Evolutionary conservation across 2,888 invertebrate species (phyloP).

Genomic region (Trilocha varians): DNA sequence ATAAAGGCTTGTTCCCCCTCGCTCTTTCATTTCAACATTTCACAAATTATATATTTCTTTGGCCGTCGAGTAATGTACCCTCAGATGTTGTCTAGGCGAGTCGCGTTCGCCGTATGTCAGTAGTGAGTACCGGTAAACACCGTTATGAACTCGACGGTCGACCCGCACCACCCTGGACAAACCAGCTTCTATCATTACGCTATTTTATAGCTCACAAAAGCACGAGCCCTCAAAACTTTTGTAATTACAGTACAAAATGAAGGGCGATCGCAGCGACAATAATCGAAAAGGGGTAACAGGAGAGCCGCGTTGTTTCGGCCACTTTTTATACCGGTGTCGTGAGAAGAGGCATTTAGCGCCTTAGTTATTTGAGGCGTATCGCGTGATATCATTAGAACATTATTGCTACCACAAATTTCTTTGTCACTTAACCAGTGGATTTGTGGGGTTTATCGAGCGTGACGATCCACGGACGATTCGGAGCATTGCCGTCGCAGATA

Average conservation of each 20-base stretch:
- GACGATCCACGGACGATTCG: conserved; percentile 31
- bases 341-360: conserved; percentile 49
- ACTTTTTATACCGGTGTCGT: conserved; percentile 24
- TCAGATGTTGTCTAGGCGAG: conserved; percentile 2
- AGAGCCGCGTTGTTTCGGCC: conserved; percentile 12
- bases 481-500: conserved; percentile 28
- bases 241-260: conserved; percentile 34
- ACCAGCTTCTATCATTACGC: conserved; percentile 1
- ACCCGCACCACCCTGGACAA: not conserved
- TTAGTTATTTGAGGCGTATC: conserved; percentile 41
- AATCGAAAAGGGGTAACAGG: conserved; percentile 29
- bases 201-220: not conserved
- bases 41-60: not conserved
- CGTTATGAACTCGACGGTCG: not conserved
- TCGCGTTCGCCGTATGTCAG: not conserved
- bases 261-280: conserved; percentile 32
- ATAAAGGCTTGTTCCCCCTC: conserved; percentile 20
- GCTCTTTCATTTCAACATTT: conserved; percentile 12
- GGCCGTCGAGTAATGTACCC: conserved; percentile 1
- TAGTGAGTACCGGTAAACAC: not conserved
- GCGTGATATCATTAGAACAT: conserved; percentile 54
- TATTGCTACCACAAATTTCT: conserved; percentile 52
- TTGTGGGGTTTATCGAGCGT: conserved; percentile 44
- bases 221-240: conserved; percentile 22
- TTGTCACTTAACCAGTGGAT: conserved; percentile 51